Conservation (phyloP, 2,888 invertebrate species). For the Tetragonisca angustula region DNA sequence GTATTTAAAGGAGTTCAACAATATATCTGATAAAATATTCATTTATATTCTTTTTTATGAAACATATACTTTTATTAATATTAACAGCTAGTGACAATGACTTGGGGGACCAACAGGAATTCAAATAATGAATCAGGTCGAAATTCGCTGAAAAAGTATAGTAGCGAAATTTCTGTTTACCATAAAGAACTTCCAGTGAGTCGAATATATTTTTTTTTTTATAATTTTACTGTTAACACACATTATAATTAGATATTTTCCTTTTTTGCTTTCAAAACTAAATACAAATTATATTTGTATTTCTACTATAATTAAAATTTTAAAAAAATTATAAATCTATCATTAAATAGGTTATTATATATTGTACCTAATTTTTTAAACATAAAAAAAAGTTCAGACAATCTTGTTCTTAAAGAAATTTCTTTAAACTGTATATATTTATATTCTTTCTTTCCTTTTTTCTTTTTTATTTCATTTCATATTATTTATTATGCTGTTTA, state of each 20-base stretch:
- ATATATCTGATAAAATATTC: conserved; percentile 6
- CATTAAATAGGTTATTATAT: neutral
- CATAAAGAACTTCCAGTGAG: conserved; percentile 66
- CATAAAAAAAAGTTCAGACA: conserved; percentile 1
- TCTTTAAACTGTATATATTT: neutral
- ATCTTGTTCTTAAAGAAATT: neutral
- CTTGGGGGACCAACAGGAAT: conserved; percentile 65
- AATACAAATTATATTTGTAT: neutral
- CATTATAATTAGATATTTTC: neutral
- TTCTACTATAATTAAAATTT: neutral
- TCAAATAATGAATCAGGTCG: conserved; percentile 45
- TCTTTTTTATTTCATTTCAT: neutral
- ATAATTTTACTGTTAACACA: conserved; percentile 31
- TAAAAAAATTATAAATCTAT: neutral
- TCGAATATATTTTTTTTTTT: conserved; percentile 38
- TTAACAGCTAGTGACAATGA: conserved; percentile 65
- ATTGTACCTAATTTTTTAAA: conserved; percentile 3
- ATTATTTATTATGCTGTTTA: neutral
- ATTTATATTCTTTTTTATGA: conserved; percentile 10
- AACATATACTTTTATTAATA: conserved; percentile 43
- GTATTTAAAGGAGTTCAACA: neutral
- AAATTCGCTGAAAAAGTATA: conserved; percentile 50
- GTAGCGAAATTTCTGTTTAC: conserved; percentile 55
- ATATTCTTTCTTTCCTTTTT: neutral
- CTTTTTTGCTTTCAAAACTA: neutral